Conservation (phyloP, 53 echinoderm and acorn worm species). For the Patiria pectinifera region DNA sequence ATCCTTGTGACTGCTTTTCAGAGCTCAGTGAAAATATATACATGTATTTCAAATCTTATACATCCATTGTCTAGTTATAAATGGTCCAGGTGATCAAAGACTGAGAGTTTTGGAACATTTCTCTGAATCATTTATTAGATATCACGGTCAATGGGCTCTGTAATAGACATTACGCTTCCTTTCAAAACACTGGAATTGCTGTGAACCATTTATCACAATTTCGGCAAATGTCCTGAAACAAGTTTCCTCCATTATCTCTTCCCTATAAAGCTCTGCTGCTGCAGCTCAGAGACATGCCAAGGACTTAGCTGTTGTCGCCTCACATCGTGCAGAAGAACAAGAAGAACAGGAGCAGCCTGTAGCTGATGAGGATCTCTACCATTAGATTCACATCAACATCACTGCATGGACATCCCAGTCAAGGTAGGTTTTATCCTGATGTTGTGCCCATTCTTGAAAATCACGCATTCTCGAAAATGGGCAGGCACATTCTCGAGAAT, state of each 20-base stretch:
- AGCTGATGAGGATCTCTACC: not conserved
- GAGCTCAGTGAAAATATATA: too few relatives aligned
- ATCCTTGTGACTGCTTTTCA: too few relatives aligned
- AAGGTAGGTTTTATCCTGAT: not conserved
- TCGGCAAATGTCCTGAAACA: not conserved
- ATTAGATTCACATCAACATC: not conserved
- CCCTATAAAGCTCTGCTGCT: not conserved
- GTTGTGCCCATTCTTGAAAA: too few relatives aligned
- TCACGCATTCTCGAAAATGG: too few relatives aligned
- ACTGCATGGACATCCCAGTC: not conserved
- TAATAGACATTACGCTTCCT: too few relatives aligned
- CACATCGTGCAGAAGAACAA: not conserved
- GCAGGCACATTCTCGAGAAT: too few relatives aligned
- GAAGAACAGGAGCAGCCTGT: not conserved
- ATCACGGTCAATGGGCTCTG: too few relatives aligned
- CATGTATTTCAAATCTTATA: too few relatives aligned
- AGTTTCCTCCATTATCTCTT: not conserved
- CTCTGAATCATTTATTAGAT: too few relatives aligned
- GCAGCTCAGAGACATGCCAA: not conserved
- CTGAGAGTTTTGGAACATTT: too few relatives aligned
- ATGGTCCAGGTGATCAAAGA: too few relatives aligned
- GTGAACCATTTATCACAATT: not conserved
- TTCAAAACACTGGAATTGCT: not conserved
- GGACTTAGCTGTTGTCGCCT: not conserved
- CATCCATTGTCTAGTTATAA: too few relatives aligned